phyloP scores from a whole-genome alignment of 2,888 invertebrate genomes.

The Eristalinus aeneus region DNA sequence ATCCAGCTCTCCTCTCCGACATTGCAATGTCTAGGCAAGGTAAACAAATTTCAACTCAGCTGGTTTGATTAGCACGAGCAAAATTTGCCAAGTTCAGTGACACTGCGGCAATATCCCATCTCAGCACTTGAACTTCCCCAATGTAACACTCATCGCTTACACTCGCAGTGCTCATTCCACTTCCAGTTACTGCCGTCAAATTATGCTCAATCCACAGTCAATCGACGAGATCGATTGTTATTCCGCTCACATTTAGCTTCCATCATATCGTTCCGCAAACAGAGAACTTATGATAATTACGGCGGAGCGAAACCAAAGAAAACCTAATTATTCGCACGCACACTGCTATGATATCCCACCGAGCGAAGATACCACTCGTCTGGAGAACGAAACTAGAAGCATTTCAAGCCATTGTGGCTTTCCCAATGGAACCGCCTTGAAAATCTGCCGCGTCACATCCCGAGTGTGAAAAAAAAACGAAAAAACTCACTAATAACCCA shows the following conservation, averaged over 20 bases:
- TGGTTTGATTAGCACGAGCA: no score
- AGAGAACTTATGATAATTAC: constrained; percentile 33
- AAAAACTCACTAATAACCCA: neutral
- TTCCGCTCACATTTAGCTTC: constrained; percentile 53
- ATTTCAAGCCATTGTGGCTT: neutral
- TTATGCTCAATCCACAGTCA: neutral
- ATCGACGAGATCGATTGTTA: constrained; percentile 24
- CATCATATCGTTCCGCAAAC: neutral
- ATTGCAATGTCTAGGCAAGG: no score
- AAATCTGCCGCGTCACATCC: neutral
- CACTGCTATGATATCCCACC: neutral
- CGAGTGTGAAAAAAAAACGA: neutral
- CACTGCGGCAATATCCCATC: no score
- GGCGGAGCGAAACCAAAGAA: constrained; percentile 6
- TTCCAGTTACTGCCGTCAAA: neutral
- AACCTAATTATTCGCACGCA: constrained; percentile 41
- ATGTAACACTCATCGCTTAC: neutral
- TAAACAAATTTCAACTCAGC: no score
- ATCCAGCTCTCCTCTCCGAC: no score
- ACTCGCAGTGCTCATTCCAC: neutral
- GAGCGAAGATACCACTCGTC: neutral
- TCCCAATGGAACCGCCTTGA: neutral
- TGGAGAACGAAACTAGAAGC: constrained; percentile 4
- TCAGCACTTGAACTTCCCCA: neutral
- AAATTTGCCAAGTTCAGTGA: no score